Base-by-base conservation (phyloP, 2,113 vertebrate genomes). In the Coracopsis vasa region DNA sequence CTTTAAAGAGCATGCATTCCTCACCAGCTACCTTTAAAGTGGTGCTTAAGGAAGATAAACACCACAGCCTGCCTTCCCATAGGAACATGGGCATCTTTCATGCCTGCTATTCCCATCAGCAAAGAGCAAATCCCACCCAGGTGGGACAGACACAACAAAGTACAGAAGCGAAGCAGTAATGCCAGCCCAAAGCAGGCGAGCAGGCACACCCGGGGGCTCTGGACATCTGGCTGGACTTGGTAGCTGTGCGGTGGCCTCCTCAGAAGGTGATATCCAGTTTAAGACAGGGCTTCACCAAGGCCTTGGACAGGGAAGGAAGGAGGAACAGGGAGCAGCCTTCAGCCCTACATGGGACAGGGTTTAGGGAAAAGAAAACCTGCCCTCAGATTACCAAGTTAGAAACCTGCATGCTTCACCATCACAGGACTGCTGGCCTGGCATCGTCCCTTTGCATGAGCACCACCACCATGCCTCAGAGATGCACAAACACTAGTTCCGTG, bases 381-480 rank as follows among this genome's bases (percentile, higher is more conserved):
- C 71, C 54, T 82, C 67, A 62, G 61, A 73, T 47, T 42, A 21
- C 60, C 20, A 7, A 51, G 24, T n/a, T 11, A 28, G 44, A 80
- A 90, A 48, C 8, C 37, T 6, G 9, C 0, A 35, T 58, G 4
- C 33, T 58, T 45, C 41, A n/a, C 54, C 3, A 1, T 2, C 53
- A 53, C 6, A 4, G 0, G 0, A 18, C 7, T 13, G 51, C 62
- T 7, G 23, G 42, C 20, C 64, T 18, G 24, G 37, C 47, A n/a
- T 14, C 19, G 6, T 53, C 21, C 37, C 44, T 29, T 10, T 2
- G 12, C 28, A 42, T n/a, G 77, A 33, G 23, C 5, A 11, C 77
- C 7, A 3, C 69, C 0, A 0, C 3, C 4, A 1, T 1, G 0
- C 53, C 54, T 44, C 19, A 18, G 13, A 17, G 29, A 47, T 8